Conservation (phyloP, 2,113 vertebrate species). For the Apodemus speciosus region DNA sequence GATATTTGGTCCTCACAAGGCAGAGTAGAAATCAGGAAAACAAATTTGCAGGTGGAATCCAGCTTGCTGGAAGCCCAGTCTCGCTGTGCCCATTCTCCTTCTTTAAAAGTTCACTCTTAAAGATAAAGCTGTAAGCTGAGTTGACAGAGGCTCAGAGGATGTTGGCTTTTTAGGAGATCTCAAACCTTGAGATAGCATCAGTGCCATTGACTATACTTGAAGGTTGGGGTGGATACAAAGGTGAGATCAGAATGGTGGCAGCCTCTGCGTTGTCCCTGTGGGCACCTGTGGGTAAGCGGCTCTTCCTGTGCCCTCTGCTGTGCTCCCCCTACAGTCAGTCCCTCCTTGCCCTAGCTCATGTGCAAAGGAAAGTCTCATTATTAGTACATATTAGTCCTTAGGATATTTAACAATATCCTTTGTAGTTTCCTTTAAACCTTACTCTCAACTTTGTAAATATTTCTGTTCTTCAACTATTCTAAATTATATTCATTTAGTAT, state of each 20-base stretch:
- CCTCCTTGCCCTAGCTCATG: not conserved
- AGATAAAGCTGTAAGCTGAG: not conserved
- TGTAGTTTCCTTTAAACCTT: constrained; percentile 32
- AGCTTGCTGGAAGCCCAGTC: not conserved
- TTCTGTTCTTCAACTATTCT: not conserved
- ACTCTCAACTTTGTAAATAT: not conserved
- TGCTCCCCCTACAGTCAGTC: not conserved
- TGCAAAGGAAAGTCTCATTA: not conserved
- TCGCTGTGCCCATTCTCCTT: not conserved
- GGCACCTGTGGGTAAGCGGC: not conserved
- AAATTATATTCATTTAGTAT: constrained; percentile 9
- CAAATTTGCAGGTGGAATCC: not conserved
- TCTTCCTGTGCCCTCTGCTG: not conserved
- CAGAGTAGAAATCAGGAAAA: not conserved
- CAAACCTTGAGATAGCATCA: not conserved
- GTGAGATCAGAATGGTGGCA: not conserved
- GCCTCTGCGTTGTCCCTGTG: not conserved
- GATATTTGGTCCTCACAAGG: not conserved
- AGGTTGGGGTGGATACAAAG: not conserved
- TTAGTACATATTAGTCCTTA: not conserved
- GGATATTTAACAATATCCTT: not conserved
- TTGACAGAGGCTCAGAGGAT: not conserved
- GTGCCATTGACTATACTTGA: not conserved
- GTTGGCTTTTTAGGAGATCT: not conserved
- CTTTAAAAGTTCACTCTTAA: not conserved